These are phyloP conservation scores for Chrysolina americana DNA, from an alignment of 2,888 invertebrate genomes.

Conservation along the genomic window DNA sequence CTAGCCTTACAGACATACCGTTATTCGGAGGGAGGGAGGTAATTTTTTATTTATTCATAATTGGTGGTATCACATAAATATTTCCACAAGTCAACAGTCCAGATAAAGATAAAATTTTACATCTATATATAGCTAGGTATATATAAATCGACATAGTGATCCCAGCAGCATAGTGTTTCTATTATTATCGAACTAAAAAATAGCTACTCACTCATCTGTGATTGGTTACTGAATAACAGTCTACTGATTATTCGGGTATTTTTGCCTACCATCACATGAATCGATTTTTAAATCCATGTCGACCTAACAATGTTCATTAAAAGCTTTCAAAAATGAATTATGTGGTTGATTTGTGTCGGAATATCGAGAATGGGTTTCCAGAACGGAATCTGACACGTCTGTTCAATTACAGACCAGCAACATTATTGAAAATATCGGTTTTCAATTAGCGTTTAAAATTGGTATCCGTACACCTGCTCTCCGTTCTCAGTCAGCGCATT, in stretches of 20 bases:
- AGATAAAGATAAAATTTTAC: no score
- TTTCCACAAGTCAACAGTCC: no score
- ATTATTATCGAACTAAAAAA: no score
- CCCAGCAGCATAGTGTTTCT: no score
- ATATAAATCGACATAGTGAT: no score
- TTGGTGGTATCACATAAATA: no score
- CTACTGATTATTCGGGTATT: neutral
- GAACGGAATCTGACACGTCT: constrained; percentile 26
- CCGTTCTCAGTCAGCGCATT: constrained; percentile 1
- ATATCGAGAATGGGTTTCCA: constrained; percentile 9
- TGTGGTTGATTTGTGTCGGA: neutral
- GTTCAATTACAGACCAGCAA: constrained; percentile 23
- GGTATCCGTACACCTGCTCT: constrained; percentile 1
- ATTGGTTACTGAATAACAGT: neutral
- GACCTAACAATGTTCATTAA: neutral
- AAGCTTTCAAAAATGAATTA: constrained; percentile 5
- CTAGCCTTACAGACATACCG: no score
- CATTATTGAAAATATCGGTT: constrained; percentile 26
- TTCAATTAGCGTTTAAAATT: constrained; percentile 27
- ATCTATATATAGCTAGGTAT: no score
- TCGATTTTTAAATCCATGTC: neutral
- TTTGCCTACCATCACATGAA: neutral
- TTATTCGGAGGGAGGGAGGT: no score
- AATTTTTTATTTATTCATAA: no score
- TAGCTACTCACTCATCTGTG: no score